Conservation (phyloP, 2,888 invertebrate genomes). For the Aphidius colemani region DNA sequence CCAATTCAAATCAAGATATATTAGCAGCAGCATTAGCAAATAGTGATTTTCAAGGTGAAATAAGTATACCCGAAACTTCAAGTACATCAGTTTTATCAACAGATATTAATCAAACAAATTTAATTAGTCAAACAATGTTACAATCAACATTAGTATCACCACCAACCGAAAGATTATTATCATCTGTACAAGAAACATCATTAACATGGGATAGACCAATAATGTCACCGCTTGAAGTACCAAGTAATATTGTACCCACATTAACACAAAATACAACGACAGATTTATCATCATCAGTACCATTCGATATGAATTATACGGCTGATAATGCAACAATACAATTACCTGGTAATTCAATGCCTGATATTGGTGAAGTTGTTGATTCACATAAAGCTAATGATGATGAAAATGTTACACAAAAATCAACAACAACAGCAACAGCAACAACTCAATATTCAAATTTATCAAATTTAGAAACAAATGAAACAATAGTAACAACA, state of each 20-base stretch:
- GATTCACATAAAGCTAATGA: conserved; percentile 34
- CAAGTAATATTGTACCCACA: conserved; percentile 60
- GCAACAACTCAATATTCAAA: conserved; percentile 43
- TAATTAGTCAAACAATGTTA: conserved; percentile 66
- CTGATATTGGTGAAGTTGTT: conserved; percentile 52
- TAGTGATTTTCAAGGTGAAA: conserved; percentile 71
- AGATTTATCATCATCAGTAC: neutral
- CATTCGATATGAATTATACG: neutral
- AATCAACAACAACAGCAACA: conserved; percentile 35
- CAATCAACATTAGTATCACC: conserved; percentile 62
- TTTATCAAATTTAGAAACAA: conserved; percentile 45
- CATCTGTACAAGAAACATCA: conserved; percentile 75
- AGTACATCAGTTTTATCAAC: conserved; percentile 60
- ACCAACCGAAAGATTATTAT: conserved; percentile 63
- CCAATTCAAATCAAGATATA: conserved; percentile 68
- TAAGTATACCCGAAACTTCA: conserved; percentile 50
- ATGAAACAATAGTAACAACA: conserved; percentile 35
- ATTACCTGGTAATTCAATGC: conserved; percentile 51
- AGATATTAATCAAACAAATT: conserved; percentile 63
- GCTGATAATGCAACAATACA: conserved; percentile 36
- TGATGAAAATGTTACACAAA: conserved; percentile 43
- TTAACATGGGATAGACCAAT: conserved; percentile 73
- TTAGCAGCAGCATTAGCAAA: conserved; percentile 77
- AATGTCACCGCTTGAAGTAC: conserved; percentile 80
- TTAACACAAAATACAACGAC: conserved; percentile 13